phyloP scores from a whole-genome alignment of 2,113 vertebrate genomes.

The Platysternon megacephalum region DNA sequence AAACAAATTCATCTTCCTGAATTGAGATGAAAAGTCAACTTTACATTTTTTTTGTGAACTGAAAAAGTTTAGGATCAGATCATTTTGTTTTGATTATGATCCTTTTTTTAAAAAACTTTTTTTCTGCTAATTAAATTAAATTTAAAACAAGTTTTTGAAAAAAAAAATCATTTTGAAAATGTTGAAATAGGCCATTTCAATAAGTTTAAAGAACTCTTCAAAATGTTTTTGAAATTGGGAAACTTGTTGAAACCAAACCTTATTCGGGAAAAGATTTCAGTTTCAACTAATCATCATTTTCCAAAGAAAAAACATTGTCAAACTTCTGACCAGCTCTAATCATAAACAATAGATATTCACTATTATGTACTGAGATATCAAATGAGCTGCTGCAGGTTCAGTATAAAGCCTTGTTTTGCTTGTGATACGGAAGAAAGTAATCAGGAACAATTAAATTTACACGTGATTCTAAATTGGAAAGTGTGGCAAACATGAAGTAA shows the following conservation, averaged over 20 bases:
- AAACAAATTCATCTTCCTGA: neutral
- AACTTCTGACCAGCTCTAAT: neutral
- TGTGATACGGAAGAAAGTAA: neutral
- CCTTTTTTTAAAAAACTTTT: too few species aligned
- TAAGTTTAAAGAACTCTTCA: too few species aligned
- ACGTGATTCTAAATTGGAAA: too few species aligned
- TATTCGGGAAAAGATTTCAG: too few species aligned
- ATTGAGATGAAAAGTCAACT: neutral
- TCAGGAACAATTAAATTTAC: too few species aligned
- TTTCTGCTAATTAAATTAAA: neutral
- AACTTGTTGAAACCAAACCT: neutral
- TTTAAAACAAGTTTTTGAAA: neutral
- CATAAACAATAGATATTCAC: neutral
- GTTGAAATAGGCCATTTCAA: neutral
- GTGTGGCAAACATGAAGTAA: too few species aligned
- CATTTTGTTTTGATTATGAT: neutral
- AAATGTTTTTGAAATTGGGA: neutral
- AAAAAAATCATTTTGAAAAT: neutral
- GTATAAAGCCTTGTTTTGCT: neutral
- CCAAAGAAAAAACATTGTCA: too few species aligned
- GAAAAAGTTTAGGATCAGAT: neutral
- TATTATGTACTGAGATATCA: neutral
- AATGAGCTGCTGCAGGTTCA: neutral
- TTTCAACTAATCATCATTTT: too few species aligned
- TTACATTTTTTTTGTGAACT: neutral